Evolutionary conservation across 2,797 vertebrate species (phyloP).

Genomic region (Podargus strigoides): DNA sequence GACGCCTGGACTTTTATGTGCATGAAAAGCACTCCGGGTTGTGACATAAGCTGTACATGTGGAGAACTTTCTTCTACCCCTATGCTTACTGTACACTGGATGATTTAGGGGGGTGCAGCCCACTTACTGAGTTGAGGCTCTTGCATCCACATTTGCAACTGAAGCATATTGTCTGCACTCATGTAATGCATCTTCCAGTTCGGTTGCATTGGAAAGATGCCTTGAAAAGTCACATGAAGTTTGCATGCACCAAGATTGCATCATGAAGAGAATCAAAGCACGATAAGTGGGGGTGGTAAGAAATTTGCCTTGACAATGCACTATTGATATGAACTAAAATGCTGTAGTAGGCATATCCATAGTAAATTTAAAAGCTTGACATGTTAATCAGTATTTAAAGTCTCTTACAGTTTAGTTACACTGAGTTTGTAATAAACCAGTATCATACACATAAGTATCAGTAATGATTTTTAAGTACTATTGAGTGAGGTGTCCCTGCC

Average conservation of each 20-base stretch:
- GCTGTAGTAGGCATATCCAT: neutral
- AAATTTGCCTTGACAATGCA: neutral
- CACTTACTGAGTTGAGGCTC: neutral
- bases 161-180: neutral
- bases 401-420: neutral
- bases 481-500: no score
- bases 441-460: neutral
- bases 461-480: neutral
- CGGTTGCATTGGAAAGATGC: neutral
- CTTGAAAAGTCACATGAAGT: neutral
- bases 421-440: neutral
- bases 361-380: neutral
- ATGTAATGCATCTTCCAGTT: neutral
- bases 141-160: neutral
- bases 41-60: neutral
- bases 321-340: neutral
- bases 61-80: neutral
- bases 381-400: neutral
- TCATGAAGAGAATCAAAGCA: neutral
- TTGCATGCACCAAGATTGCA: neutral
- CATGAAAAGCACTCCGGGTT: neutral
- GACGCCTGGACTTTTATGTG: neutral
- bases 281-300: accelerated
- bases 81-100: neutral
- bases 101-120: neutral